Evolutionary conservation across 2,888 invertebrate genomes (phyloP).

Genomic region (Mellilla xanthometata): DNA sequence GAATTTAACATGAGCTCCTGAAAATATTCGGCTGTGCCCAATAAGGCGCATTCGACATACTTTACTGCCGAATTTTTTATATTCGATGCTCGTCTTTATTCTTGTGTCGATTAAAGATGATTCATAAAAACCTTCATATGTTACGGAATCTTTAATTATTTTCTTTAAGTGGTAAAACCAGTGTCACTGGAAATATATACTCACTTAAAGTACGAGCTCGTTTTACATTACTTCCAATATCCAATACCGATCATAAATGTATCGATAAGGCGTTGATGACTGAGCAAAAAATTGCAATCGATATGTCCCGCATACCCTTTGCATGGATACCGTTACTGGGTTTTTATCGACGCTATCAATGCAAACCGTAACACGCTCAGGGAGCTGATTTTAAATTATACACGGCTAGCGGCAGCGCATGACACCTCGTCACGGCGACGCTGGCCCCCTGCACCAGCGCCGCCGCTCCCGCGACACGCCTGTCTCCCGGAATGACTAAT

Average conservation of each 20-base stretch:
- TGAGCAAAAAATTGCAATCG: slow-evolving; percentile 40
- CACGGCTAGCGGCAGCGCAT: slow-evolving; percentile 46
- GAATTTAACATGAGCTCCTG: slow-evolving; percentile 48
- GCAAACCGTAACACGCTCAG: slow-evolving; percentile 42
- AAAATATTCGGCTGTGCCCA: slow-evolving; percentile 39
- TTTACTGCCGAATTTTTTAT: slow-evolving; percentile 41
- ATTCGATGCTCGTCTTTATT: slow-evolving; percentile 6
- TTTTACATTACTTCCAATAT: slow-evolving; percentile 16
- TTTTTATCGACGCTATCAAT: slow-evolving; percentile 46
- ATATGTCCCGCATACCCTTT: slow-evolving; percentile 35
- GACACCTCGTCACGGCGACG: slow-evolving; percentile 53
- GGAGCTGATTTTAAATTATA: slow-evolving; percentile 57
- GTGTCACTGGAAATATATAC: neutral
- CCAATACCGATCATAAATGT: slow-evolving; percentile 9
- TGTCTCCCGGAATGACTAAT: slow-evolving; percentile 47
- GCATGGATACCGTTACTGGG: slow-evolving; percentile 53
- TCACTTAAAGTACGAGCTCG: neutral
- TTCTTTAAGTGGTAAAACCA: neutral
- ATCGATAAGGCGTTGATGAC: slow-evolving; percentile 27
- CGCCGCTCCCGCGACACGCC: slow-evolving; percentile 39
- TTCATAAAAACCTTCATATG: slow-evolving; percentile 5
- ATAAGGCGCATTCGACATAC: slow-evolving; percentile 44
- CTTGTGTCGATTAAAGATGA: neutral
- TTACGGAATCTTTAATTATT: slow-evolving; percentile 2
- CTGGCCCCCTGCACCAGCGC: slow-evolving; percentile 31